Evolutionary conservation across 2,797 vertebrate genomes (phyloP), one percentile per base, ranked within the genome.

Genomic region (Acipenser oxyrinchus): DNA sequence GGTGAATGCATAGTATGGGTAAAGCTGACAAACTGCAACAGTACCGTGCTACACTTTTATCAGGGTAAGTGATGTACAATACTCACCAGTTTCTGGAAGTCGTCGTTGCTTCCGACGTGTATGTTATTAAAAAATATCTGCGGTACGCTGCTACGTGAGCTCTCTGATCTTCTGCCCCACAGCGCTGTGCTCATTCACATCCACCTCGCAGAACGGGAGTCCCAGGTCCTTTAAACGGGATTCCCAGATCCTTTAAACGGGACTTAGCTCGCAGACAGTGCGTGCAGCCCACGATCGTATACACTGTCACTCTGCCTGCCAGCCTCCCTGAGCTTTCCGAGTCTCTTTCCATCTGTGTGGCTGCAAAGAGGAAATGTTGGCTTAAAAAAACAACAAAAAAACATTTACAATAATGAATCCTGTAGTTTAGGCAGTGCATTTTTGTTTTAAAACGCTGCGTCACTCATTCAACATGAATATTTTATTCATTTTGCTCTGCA

Each of bases 241-340:
- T 71, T 88, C 84, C 84, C 61, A 90, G 63, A 4, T 57, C 53
- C 13, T 64, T 69, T 18, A 91, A 71, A 55, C 78, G 74, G 74
- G 84, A 74, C 70, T 88, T 91, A 9, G 88, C 84, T 70, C 86
- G 84, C 53, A 76, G 8, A 71, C 89, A 90, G 78, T 86, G 87
- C 6, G 84, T 82, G 71, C 88, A 90, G 64, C 87, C 87, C 66
- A 81, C 74, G 76, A 88, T 82, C 0, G 86, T 85, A 79, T 89
- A 91, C 11, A 91, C 74, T 0, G 87, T 91, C 6, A 91, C 84
- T 64, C 80, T 74, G 66, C 88, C 88, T 59, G 15, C 65, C 23
- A 60, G 37, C 60, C 60, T 6, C 60, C 52, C 59, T 68, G 76
- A 64, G 10, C 64, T 62, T 68, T 65, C 72, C 59, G 74, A 69